Percentiles rank a stretch among this genome's conserved stretches.
Conservation (phyloP, 92 coral and sea anemone genomes). For the Montipora capitata region DNA sequence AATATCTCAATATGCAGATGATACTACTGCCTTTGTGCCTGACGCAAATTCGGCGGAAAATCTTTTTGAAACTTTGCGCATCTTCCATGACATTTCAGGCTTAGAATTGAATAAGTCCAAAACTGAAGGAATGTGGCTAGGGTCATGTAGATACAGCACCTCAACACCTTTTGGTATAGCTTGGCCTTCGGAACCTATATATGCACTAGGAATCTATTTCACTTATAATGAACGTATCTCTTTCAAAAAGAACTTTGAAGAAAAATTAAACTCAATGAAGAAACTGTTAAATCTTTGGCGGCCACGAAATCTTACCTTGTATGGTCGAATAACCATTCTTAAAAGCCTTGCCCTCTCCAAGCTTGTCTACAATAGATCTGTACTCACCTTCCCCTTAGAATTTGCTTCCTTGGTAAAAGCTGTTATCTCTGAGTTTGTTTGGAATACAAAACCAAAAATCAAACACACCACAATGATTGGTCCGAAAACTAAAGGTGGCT, state of each 20-base stretch:
- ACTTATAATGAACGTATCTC: not conserved
- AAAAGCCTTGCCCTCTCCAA: conserved; percentile 31
- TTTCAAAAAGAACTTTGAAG: conserved; percentile 9
- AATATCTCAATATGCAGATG: not conserved
- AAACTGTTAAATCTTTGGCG: conserved; percentile 4
- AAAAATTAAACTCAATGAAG: conserved; percentile 36
- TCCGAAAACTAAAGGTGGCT: conserved; percentile 2
- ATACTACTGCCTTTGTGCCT: not conserved
- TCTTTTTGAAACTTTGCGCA: too few relatives aligned
- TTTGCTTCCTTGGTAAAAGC: conserved; percentile 1
- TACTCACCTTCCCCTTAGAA: not conserved
- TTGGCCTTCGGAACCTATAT: conserved; percentile 22
- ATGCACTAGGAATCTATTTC: conserved; percentile 21
- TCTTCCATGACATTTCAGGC: not conserved
- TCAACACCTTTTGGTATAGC: not conserved
- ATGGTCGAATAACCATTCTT: conserved; percentile 27
- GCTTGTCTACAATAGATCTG: conserved; percentile 25
- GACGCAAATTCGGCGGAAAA: not conserved
- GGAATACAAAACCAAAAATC: conserved; percentile 25
- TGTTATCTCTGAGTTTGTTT: not conserved
- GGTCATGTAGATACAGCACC: conserved; percentile 11
- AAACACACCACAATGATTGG: conserved; percentile 42
- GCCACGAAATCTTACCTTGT: too few relatives aligned
- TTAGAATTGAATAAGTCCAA: not conserved
- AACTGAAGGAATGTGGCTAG: conserved; percentile 34